phyloP scores from a whole-genome alignment of 2,888 invertebrate species.

The Aricia artaxerxes region DNA sequence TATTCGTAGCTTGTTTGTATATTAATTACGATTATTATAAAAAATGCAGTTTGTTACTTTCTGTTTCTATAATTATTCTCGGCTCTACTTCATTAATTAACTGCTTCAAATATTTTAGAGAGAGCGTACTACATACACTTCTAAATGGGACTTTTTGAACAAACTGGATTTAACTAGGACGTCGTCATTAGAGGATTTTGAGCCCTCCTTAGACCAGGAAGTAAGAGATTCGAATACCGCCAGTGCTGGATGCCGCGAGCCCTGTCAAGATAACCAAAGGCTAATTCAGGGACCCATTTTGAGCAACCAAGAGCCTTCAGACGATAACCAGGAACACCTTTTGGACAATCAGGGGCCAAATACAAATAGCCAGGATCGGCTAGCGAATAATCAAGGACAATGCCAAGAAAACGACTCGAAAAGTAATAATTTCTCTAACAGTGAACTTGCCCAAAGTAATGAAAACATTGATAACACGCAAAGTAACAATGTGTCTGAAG shows the following conservation, averaged over 20 bases:
- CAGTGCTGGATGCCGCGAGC: not conserved
- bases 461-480: not conserved
- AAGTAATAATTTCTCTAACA: not conserved
- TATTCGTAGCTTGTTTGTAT: too few species aligned
- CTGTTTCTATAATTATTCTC: too few species aligned
- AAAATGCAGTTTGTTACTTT: too few species aligned
- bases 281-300: not conserved
- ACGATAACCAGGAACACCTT: not conserved
- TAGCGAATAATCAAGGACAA: not conserved
- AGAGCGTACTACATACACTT: not conserved
- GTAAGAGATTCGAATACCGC: not conserved
- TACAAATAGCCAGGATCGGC: not conserved
- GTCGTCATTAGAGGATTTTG: not conserved
- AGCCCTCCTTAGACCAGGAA: not conserved
- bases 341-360: not conserved
- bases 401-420: not conserved
- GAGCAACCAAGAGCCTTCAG: not conserved
- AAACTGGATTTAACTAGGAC: not conserved
- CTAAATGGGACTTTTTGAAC: not conserved
- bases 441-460: not conserved
- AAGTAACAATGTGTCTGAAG: not conserved
- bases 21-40: too few species aligned
- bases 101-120: not conserved
- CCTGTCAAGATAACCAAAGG: not conserved
- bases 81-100: not conserved